Evolutionary conservation across 2,797 vertebrate genomes (phyloP).

Genomic region (Chelonia mydas): DNA sequence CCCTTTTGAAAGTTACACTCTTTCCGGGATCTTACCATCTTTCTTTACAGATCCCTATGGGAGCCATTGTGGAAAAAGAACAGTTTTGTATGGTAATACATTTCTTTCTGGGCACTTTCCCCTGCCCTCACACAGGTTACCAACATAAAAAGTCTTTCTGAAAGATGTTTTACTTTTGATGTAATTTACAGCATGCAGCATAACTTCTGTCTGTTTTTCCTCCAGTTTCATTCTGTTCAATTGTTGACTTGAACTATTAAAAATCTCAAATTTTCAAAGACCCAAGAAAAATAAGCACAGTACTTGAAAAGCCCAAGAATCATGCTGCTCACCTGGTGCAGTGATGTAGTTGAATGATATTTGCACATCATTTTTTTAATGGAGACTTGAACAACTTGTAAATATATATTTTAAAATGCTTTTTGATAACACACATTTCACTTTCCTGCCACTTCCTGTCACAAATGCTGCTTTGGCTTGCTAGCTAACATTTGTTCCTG

Average conservation of each 20-base stretch:
- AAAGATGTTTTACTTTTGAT: background rate
- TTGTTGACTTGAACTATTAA: background rate
- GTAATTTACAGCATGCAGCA: background rate
- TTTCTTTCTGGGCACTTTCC: background rate
- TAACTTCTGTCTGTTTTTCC: background rate
- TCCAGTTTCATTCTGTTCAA: background rate
- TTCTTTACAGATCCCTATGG: background rate
- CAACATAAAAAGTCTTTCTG: constrained; percentile 1
- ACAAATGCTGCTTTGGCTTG: background rate
- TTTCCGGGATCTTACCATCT: background rate
- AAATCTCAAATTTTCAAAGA: background rate
- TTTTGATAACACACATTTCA: rapidly evolving
- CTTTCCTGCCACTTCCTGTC: background rate
- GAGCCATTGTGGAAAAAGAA: background rate
- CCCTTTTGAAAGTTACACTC: constrained; percentile 2
- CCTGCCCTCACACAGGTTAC: background rate
- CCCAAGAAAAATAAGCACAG: background rate
- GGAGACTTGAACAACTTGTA: background rate
- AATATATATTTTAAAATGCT: rapidly evolving
- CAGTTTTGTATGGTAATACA: background rate
- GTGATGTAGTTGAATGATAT: background rate
- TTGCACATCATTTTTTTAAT: background rate
- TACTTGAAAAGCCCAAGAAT: background rate
- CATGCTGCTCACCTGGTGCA: background rate
- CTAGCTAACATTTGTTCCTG: rapidly evolving